A percentile compares a stretch with the other conserved stretches of the same genome.
These are phyloP conservation scores for Ricordea florida DNA, from an alignment of 92 coral and sea anemone genomes.

Conservation along the genomic window DNA sequence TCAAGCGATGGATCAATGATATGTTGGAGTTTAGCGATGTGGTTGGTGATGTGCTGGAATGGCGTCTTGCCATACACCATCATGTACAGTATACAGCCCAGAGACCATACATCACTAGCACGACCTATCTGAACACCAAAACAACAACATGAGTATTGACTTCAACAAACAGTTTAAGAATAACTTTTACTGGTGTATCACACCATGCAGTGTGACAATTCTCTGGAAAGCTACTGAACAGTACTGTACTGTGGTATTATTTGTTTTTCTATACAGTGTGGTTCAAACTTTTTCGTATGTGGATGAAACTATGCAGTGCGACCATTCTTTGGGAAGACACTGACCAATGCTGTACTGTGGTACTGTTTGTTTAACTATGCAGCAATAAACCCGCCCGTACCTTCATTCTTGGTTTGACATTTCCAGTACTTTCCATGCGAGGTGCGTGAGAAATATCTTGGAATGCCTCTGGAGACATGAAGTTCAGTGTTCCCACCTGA, in stretches of 20 bases:
- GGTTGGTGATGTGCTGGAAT: conserved; percentile 95
- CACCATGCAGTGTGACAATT: no score
- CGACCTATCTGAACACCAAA: conserved; percentile 80
- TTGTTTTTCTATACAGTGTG: no score
- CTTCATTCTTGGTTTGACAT: conserved; percentile 86
- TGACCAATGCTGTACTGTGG: neutral
- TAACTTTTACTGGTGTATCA: no score
- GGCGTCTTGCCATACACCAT: conserved; percentile 99
- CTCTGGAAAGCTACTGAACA: no score
- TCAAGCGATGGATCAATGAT: conserved; percentile 88
- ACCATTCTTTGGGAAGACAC: no score
- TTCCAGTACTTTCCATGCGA: conserved; percentile 38
- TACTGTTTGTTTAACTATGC: neutral
- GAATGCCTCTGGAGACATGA: conserved; percentile 98
- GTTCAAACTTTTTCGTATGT: no score
- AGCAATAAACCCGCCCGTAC: conserved; percentile 14
- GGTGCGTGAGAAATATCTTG: conserved; percentile 78
- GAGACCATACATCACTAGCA: conserved; percentile 97
- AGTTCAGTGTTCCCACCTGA: conserved; percentile 91
- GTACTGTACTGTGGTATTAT: no score
- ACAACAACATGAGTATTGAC: neutral
- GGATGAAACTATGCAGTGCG: no score
- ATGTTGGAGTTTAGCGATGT: conserved; percentile 82
- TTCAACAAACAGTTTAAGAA: neutral
- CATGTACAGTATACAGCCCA: conserved; percentile 91